phyloP scores from a whole-genome alignment of 2,797 vertebrate species.

The Pagetopsis macropterus region DNA sequence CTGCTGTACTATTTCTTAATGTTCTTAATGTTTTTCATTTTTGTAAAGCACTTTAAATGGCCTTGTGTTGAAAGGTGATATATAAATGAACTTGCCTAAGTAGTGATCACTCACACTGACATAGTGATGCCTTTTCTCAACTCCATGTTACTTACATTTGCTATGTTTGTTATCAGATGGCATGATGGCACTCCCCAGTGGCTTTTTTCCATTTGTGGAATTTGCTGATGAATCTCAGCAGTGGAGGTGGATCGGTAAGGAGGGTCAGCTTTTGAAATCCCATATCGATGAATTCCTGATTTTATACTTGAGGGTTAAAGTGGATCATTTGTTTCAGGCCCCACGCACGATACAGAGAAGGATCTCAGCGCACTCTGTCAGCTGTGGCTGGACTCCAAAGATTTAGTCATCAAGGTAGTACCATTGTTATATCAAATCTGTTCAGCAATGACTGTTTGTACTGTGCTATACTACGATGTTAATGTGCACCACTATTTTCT shows the following conservation, averaged over 20 bases:
- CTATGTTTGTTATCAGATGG: conserved; percentile 70
- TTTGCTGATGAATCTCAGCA: conserved; percentile 93
- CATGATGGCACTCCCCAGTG: conserved; percentile 88
- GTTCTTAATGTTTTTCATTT: too few species aligned
- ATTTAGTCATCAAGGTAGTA: conserved; percentile 93
- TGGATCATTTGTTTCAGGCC: conserved; percentile 74
- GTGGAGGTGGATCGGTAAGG: conserved; percentile 94
- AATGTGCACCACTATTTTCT: neutral
- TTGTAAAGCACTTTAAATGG: too few species aligned
- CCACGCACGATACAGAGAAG: conserved; percentile 91
- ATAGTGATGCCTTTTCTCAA: neutral
- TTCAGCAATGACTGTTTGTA: neutral
- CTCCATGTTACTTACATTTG: neutral
- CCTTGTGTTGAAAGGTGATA: too few species aligned
- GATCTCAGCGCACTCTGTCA: conserved; percentile 93
- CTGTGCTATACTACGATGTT: fast-evolving
- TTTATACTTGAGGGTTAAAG: conserved; percentile 11
- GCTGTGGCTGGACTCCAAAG: conserved; percentile 97
- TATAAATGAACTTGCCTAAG: too few species aligned
- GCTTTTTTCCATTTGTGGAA: conserved; percentile 93
- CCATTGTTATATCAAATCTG: neutral
- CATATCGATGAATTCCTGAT: neutral
- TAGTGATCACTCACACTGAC: neutral
- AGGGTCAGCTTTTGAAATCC: neutral
- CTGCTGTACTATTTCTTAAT: too few species aligned